phyloP scores from a whole-genome alignment of 2,113 vertebrate species.

The Thinocorus orbignyianus region DNA sequence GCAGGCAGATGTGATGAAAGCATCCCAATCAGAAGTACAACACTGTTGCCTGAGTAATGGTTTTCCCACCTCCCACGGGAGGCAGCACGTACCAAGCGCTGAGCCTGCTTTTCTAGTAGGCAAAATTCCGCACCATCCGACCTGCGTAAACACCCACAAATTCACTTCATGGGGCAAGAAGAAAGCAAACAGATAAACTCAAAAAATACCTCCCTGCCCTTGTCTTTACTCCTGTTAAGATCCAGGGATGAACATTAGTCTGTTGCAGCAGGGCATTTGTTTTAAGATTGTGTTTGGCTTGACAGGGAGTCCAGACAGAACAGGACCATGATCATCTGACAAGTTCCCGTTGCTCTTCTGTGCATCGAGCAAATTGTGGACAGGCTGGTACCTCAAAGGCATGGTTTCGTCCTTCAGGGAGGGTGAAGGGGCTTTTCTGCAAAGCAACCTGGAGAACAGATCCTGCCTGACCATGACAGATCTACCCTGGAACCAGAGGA shows the following conservation, averaged over 20 bases:
- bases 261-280: conserved; percentile 16
- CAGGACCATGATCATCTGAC: conserved; percentile 11
- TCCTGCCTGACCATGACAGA: neutral
- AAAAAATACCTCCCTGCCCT: neutral
- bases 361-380: neutral
- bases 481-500: neutral
- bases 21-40: neutral
- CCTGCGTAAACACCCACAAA: neutral
- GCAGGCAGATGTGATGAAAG: neutral
- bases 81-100: neutral
- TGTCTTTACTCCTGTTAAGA: conserved; percentile 19
- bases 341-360: neutral
- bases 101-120: neutral
- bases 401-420: neutral
- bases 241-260: neutral
- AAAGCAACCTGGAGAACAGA: neutral
- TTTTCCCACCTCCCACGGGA: neutral
- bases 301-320: conserved; percentile 18
- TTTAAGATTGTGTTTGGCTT: conserved; percentile 16
- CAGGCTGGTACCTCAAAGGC: neutral
- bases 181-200: neutral
- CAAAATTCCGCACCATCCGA: neutral
- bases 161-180: neutral
- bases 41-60: conserved; percentile 11
- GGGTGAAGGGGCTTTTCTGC: neutral